A percentile compares a stretch with the other conserved stretches of the same genome.
Evolutionary conservation across 2,797 vertebrate genomes (phyloP).

Genomic region (Typhlichthys subterraneus): DNA sequence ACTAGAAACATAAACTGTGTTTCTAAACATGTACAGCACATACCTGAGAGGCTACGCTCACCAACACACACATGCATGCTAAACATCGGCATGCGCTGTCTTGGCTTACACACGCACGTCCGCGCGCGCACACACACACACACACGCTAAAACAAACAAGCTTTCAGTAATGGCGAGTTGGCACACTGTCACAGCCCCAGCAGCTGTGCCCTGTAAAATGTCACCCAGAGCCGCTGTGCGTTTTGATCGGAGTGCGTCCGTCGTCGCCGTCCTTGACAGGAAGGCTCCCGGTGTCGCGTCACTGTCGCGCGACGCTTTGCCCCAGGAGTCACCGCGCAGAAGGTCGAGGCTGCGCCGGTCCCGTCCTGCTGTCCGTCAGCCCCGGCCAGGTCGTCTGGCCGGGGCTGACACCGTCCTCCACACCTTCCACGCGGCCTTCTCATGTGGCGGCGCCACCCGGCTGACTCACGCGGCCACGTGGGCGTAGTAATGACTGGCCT

Average conservation of each 20-base stretch:
- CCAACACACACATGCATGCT: too few relatives aligned
- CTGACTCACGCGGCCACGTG: constrained; percentile 65
- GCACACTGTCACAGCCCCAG: constrained; percentile 72
- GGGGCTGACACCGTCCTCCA: constrained; percentile 37
- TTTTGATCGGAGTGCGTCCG: constrained; percentile 75
- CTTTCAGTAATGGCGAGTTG: constrained; percentile 75
- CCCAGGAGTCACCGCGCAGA: constrained; percentile 74
- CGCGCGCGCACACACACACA: background rate
- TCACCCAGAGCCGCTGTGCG: constrained; percentile 65
- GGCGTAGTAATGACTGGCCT: constrained; percentile 70
- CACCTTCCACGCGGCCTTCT: constrained; percentile 48
- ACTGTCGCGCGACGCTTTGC: constrained; percentile 73
- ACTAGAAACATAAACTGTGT: too few relatives aligned
- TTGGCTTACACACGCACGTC: too few relatives aligned
- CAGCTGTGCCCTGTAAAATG: constrained; percentile 80
- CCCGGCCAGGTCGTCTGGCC: constrained; percentile 30
- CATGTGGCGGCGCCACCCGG: constrained; percentile 64
- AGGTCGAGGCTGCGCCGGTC: constrained; percentile 66
- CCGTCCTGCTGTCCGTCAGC: constrained; percentile 63
- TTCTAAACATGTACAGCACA: too few relatives aligned
- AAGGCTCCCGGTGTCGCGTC: constrained; percentile 76
- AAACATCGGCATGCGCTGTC: too few relatives aligned
- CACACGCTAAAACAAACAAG: constrained; percentile 66
- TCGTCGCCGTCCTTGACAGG: constrained; percentile 69
- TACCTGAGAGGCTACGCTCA: too few relatives aligned